Evolutionary conservation across 2,797 vertebrate species (phyloP).

Genomic region (Pangasius krempfi): DNA sequence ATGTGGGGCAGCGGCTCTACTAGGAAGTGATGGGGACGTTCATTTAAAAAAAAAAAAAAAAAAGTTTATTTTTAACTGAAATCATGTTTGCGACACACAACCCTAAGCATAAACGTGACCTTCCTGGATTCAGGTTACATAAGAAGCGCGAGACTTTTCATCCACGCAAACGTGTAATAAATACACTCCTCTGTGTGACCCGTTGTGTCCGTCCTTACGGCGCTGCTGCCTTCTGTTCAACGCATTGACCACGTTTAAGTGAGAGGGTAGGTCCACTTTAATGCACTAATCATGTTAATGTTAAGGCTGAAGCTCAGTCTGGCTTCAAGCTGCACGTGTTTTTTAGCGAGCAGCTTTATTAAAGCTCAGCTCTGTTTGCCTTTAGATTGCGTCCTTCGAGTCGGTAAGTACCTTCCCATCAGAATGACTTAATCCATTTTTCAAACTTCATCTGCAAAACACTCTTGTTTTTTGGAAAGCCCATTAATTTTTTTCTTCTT

Average conservation of each 20-base stretch:
- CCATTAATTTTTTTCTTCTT: slow-evolving; percentile 20
- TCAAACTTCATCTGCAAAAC: slow-evolving; percentile 3
- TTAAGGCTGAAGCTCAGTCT: slow-evolving; percentile 50
- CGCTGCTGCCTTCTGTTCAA: slow-evolving; percentile 29
- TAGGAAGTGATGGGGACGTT: not conserved
- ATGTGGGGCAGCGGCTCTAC: not conserved
- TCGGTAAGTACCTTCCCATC: slow-evolving; percentile 15
- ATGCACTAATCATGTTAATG: slow-evolving; percentile 46
- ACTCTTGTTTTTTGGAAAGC: slow-evolving; percentile 38
- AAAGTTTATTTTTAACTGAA: not conserved
- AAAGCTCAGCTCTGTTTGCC: slow-evolving; percentile 47
- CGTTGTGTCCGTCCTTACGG: slow-evolving; percentile 18
- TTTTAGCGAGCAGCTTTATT: slow-evolving; percentile 25
- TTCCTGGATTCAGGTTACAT: not conserved
- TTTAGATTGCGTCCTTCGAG: slow-evolving; percentile 19
- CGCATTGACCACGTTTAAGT: slow-evolving; percentile 26
- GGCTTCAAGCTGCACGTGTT: slow-evolving; percentile 31
- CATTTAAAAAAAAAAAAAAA: no score
- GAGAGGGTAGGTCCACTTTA: slow-evolving; percentile 25
- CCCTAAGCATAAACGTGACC: not conserved
- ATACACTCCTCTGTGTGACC: slow-evolving; percentile 13
- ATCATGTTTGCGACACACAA: not conserved
- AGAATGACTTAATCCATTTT: not conserved
- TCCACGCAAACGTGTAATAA: slow-evolving; percentile 34
- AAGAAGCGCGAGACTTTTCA: slow-evolving; percentile 32